These are phyloP conservation scores for Bombus haemorrhoidalis DNA, from an alignment of 1,140 invertebrate species.

Conservation along the genomic window DNA sequence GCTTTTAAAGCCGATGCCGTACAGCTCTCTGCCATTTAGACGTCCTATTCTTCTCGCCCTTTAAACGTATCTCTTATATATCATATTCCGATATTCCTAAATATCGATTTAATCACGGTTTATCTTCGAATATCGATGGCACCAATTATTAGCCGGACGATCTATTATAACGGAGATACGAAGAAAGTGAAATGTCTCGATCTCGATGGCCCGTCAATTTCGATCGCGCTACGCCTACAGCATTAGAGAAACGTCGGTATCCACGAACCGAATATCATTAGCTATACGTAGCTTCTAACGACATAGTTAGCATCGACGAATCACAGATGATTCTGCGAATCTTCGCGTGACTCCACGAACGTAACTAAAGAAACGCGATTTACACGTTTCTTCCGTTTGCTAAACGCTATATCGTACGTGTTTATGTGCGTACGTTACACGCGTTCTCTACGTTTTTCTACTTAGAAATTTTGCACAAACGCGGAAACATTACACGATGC, in stretches of 20 bases:
- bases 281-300: neutral
- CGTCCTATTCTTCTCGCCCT: no score
- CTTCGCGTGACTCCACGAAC: neutral
- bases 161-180: no score
- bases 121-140: no score
- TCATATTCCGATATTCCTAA: no score
- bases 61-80: no score
- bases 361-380: neutral
- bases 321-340: neutral
- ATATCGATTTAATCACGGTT: no score
- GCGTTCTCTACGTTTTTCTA: no score
- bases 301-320: neutral
- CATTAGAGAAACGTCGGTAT: neutral
- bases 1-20: neutral
- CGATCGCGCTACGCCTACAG: neutral
- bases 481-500: no score
- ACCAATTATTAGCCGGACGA: neutral
- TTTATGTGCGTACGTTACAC: fast-evolving
- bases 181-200: neutral
- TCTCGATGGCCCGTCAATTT: neutral
- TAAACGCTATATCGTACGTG: neutral
- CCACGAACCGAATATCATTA: neutral
- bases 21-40: no score
- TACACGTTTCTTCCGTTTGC: neutral
- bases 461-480: neutral